Base-by-base conservation (phyloP, 2,797 vertebrate species). In the Balearica regulorum region DNA sequence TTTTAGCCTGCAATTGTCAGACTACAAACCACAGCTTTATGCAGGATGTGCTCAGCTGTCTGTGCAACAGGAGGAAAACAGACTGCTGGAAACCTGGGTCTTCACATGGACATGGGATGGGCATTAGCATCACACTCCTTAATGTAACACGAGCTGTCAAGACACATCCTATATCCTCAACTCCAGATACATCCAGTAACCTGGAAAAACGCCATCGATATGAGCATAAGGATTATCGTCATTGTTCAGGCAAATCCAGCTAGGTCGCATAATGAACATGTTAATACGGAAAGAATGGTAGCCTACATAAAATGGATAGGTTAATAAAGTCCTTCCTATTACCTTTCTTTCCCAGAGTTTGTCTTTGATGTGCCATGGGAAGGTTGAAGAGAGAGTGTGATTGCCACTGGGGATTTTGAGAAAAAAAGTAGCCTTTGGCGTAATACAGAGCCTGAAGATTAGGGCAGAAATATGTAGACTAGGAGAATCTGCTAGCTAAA, bases 371-470 rank as follows among this genome's bases (percentile, higher is more conserved):
- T 92, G 68, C 43, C 80, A 87, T 26, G 60, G 81, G 71, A 80
- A 90, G 69, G 69, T 66, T 86, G 94, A 76, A 93, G 73, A 89
- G 39, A 90, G 29, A 37, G 60, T 83, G 76, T 43, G 58, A 94
- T 66, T 84, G 80, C 61, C 76, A 72, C 33, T 2, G 6, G 49
- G 79, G 79, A 96, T 94, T 94, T 88, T 78, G 51, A 94, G 62
- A 72, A 93, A 94, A 39, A 53, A 94, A 90, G 69, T 90, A 96
- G 86, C 81, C 94, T 94, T 92, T 0, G 1, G 83, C 70, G 95
- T 97, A 90, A 73, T 79, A 94, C 25, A 90, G 70, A 90, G 73
- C 81, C 77, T 80, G 81, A 97, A 98, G 97, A 97, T 98, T 97
- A 97, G 90, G 78, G 84, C 69, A 70, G 75, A 83, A 97, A 83